Base-by-base conservation (phyloP, 2,113 vertebrate genomes). In the Zeus faber region DNA sequence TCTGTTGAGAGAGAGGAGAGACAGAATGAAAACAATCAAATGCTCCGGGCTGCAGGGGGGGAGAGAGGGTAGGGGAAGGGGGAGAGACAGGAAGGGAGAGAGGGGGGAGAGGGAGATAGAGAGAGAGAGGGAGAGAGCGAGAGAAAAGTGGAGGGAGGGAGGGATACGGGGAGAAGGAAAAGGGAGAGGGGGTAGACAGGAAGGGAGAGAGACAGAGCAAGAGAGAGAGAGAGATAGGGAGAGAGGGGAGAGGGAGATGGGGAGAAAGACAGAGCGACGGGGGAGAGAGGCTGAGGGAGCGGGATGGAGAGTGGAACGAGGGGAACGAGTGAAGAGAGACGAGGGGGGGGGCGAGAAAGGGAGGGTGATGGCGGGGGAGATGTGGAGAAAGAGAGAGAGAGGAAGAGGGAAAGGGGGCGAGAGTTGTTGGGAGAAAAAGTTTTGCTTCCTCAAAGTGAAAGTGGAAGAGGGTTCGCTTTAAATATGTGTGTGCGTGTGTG, bases 1-100 rank as follows among this genome's bases (percentile, higher is more conserved):
- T 58, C 70, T 5, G 35, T 49, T 67, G 61, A 58, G 23, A 27
- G 26, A 16, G 17, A 29, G 48, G 14, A 24, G 45, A 24, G 48
- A 31, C 25, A 29, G 11, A 27, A 2, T 14, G 6, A 8, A 41
- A 24, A 29, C 37, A 55, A 14, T 20, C 52, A 41, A n/a, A 14
- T 11, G 26, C n/a, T n/a, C n/a, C n/a, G n/a, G n/a, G n/a, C n/a
- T n/a, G n/a, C n/a, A n/a, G n/a, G n/a, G n/a, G n/a, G n/a, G n/a
- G n/a, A n/a, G n/a, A n/a, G n/a, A n/a, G n/a, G n/a, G n/a, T n/a
- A n/a, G n/a, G 7, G 4, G 13, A 13, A 5, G 6, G 13, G 31
- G 13, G 29, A 33, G 8, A 3, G 29, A 33, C 8, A 3, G 29
- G 29, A n/a, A n/a, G n/a, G n/a, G n/a, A n/a, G 29, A 6, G n/a